Percentiles rank a stretch among this genome's conserved stretches.
Conservation (phyloP, 2,113 vertebrate species). For the Gopherus flavomarginatus region DNA sequence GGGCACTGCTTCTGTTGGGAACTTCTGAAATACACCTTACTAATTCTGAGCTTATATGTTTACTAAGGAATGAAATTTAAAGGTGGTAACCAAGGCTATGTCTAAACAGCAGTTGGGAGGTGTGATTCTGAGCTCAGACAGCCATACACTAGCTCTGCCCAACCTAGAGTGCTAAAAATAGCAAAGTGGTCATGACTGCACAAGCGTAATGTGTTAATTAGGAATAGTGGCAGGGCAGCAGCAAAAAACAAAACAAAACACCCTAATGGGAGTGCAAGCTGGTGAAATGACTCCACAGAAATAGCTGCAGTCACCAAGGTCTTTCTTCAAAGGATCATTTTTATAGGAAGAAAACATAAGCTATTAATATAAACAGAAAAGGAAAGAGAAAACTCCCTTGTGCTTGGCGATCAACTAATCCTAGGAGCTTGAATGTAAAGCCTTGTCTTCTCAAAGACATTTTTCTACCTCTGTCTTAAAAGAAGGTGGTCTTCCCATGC, state of each 20-base stretch:
- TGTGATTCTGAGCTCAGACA: not conserved
- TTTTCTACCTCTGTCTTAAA: not conserved
- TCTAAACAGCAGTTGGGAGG: not conserved
- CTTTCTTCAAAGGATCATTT: not conserved
- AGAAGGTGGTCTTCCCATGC: not conserved
- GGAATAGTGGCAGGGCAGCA: not conserved
- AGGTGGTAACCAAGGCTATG: not conserved
- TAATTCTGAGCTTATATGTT: slow-evolving; percentile 9
- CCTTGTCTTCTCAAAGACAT: not conserved
- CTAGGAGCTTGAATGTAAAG: not conserved
- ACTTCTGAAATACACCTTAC: not conserved
- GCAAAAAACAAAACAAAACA: not conserved
- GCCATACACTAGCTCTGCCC: not conserved
- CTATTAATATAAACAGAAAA: not conserved
- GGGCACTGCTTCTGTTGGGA: not conserved
- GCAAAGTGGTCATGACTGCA: not conserved
- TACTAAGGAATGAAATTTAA: not conserved
- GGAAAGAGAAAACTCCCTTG: not conserved
- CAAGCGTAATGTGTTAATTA: not conserved
- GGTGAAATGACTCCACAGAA: not conserved
- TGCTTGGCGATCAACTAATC: not conserved
- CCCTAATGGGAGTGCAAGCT: not conserved
- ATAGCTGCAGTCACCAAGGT: not conserved
- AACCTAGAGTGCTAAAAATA: not conserved
- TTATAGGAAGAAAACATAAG: not conserved